These are phyloP conservation scores for Sebastes oblongus DNA, from an alignment of 2,797 vertebrate species.

Conservation along the genomic window DNA sequence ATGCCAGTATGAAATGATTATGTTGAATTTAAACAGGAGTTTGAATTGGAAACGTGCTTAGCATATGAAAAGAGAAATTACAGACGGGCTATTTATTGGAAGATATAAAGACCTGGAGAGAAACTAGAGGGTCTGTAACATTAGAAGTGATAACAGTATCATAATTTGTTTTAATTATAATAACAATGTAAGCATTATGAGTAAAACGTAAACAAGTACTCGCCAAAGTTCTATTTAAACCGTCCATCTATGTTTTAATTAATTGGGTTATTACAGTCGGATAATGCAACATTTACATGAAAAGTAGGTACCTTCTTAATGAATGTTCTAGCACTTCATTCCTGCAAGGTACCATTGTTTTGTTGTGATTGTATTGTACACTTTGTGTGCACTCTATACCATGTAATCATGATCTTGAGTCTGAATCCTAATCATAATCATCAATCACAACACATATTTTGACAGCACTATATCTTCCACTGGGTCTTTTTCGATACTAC, in stretches of 20 bases:
- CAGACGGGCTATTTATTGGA: not conserved
- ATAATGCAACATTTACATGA: not conserved
- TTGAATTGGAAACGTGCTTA: not conserved
- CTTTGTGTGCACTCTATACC: not conserved
- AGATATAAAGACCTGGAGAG: not conserved
- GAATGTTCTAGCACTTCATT: not conserved
- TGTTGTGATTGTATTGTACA: not conserved
- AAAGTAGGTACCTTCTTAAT: not conserved
- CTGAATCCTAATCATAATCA: not conserved
- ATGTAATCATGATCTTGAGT: not conserved
- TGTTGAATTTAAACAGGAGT: not conserved
- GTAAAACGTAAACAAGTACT: not conserved
- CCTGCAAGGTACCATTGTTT: not conserved
- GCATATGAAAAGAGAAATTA: not conserved
- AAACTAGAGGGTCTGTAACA: not conserved
- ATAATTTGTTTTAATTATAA: not conserved
- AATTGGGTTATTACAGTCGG: not conserved
- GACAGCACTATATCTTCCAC: not conserved
- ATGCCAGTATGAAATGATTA: not conserved
- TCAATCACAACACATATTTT: not conserved
- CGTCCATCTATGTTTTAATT: not conserved
- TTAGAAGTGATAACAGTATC: not conserved
- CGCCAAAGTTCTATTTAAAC: not conserved
- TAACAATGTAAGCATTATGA: not conserved
- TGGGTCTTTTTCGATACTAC: not conserved